Evolutionary conservation across 2,888 invertebrate species (phyloP).

Genomic region (Epinotia bilunana): DNA sequence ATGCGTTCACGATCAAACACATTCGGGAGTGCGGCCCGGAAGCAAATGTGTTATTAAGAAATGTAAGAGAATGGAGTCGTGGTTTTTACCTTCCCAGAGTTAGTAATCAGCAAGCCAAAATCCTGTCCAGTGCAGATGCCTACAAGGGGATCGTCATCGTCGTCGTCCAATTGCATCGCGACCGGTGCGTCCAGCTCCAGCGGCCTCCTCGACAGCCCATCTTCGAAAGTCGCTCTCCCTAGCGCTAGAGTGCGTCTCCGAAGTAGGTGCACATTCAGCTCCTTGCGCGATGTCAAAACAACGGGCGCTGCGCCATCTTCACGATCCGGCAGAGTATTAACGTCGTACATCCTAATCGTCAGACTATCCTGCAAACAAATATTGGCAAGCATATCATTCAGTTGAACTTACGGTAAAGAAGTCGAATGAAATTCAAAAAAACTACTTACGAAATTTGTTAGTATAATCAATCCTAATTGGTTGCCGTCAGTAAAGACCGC

Average conservation of each 20-base stretch:
- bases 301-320: constrained; percentile 56
- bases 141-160: constrained; percentile 91
- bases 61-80: neutral
- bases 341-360: constrained; percentile 71
- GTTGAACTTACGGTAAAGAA: neutral
- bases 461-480: constrained; percentile 79
- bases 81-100: constrained; percentile 91
- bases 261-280: constrained; percentile 71
- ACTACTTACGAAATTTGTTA: constrained; percentile 76
- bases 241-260: constrained; percentile 70
- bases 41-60: neutral
- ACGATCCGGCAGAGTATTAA: constrained; percentile 58
- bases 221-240: constrained; percentile 75
- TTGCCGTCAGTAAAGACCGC: constrained; percentile 78
- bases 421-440: neutral
- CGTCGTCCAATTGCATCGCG: constrained; percentile 84
- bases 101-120: constrained; percentile 92
- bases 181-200: constrained; percentile 79
- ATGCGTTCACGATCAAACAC: too few relatives aligned
- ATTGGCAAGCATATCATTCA: neutral
- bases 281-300: constrained; percentile 63
- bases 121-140: constrained; percentile 94
- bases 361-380: constrained; percentile 69
- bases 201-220: constrained; percentile 61
- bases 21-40: too few relatives aligned